These are phyloP conservation scores for Anneissia japonica DNA, from an alignment of 35 echinoderm and acorn worm genomes.

Conservation along the genomic window DNA sequence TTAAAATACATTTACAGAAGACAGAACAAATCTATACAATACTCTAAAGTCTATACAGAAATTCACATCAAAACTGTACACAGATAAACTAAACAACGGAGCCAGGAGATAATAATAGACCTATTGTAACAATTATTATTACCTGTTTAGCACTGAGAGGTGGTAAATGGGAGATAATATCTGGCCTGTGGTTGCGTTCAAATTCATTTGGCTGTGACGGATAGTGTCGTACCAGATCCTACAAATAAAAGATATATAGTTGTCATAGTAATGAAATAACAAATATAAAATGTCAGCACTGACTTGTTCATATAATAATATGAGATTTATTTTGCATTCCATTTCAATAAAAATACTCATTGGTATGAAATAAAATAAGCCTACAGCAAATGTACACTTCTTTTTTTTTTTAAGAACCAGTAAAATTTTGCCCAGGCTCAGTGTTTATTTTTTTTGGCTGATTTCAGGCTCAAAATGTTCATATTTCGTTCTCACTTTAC, in stretches of 20 bases:
- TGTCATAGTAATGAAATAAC: background rate
- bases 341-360: too few species aligned
- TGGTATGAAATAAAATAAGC: too few species aligned
- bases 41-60: background rate
- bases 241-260: background rate
- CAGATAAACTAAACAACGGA: background rate
- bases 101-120: background rate
- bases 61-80: background rate
- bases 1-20: background rate
- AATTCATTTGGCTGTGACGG: constrained; percentile 78
- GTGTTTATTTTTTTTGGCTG: too few species aligned
- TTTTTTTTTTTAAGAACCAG: too few species aligned
- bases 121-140: background rate
- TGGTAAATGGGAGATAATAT: constrained; percentile 83
- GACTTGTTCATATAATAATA: background rate
- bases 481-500: too few species aligned
- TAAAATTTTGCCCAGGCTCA: too few species aligned
- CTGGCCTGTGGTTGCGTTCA: constrained; percentile 70
- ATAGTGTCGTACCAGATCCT: constrained; percentile 40
- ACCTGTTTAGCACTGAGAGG: constrained; percentile 90
- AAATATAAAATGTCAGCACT: too few species aligned
- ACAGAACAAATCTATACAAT: background rate
- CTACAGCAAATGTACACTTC: too few species aligned
- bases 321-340: too few species aligned
- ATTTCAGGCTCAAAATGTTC: too few species aligned